These are phyloP conservation scores for Champsocephalus gunnari DNA, from an alignment of 2,797 vertebrate genomes.

Conservation along the genomic window DNA sequence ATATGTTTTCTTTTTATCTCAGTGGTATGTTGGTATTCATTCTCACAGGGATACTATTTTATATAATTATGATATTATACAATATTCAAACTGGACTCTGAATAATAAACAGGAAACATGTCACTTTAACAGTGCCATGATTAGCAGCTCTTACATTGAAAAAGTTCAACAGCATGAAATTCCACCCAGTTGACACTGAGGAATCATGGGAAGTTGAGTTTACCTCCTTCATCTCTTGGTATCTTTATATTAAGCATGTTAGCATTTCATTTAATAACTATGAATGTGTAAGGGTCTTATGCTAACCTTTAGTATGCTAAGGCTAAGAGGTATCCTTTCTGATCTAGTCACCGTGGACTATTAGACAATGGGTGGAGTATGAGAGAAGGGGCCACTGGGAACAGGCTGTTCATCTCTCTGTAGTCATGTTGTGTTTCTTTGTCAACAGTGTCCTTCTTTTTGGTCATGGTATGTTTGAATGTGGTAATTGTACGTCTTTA, in stretches of 20 bases:
- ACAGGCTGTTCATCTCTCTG: too few relatives aligned
- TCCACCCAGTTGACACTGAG: background rate
- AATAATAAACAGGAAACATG: background rate
- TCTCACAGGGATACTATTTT: background rate
- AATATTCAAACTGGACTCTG: background rate
- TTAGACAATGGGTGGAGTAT: too few relatives aligned
- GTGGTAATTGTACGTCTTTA: too few relatives aligned
- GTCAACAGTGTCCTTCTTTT: too few relatives aligned
- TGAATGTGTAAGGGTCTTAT: too few relatives aligned
- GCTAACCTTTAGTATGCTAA: background rate
- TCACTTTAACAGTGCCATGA: background rate
- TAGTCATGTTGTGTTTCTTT: too few relatives aligned
- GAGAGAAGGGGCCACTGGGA: too few relatives aligned
- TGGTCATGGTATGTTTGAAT: too few relatives aligned
- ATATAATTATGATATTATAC: background rate
- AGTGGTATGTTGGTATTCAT: background rate
- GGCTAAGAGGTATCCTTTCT: too few relatives aligned
- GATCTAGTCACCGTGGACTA: too few relatives aligned
- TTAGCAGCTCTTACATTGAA: constrained; percentile 1
- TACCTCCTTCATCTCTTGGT: background rate
- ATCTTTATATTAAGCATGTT: background rate
- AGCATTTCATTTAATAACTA: background rate
- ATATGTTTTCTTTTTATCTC: background rate
- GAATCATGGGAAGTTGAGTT: constrained; percentile 21
- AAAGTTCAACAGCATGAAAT: background rate